Percentiles rank a stretch among this genome's conserved stretches.
phyloP scores from a whole-genome alignment of 1,140 invertebrate species.

The Prorops nasuta region DNA sequence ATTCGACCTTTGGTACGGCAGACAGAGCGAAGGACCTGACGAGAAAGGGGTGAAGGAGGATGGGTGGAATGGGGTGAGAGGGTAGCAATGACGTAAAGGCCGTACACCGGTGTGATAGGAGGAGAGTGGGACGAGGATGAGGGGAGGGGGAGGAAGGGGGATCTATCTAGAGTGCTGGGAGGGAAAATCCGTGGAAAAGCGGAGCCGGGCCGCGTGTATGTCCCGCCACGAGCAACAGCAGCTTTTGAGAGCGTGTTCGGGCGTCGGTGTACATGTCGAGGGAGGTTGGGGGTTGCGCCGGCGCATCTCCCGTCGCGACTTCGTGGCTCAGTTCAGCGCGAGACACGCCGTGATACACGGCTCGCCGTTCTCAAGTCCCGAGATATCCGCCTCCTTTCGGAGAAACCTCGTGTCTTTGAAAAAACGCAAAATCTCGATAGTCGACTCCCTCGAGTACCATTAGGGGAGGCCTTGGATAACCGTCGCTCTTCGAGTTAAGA shows the following conservation, averaged over 20 bases:
- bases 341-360: background rate
- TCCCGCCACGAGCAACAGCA: background rate
- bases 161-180: too few species aligned
- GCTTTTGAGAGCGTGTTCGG: background rate
- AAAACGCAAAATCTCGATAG: too few species aligned
- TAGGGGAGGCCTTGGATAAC: too few species aligned
- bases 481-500: too few species aligned
- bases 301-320: background rate
- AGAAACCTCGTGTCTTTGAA: too few species aligned
- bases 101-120: background rate
- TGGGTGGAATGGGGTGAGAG: background rate
- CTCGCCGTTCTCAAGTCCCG: background rate
- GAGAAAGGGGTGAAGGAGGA: background rate
- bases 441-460: too few species aligned
- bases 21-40: too few species aligned
- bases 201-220: background rate
- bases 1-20: background rate
- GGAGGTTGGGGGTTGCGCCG: background rate
- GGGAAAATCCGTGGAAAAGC: slow-evolving; percentile 15
- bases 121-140: background rate
- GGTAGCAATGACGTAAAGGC: background rate
- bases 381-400: too few species aligned
- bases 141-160: slow-evolving; percentile 6
- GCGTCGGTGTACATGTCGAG: background rate
- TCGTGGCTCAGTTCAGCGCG: background rate